Evolutionary conservation across 2,888 invertebrate genomes (phyloP).

Genomic region (Papilio demoleus): DNA sequence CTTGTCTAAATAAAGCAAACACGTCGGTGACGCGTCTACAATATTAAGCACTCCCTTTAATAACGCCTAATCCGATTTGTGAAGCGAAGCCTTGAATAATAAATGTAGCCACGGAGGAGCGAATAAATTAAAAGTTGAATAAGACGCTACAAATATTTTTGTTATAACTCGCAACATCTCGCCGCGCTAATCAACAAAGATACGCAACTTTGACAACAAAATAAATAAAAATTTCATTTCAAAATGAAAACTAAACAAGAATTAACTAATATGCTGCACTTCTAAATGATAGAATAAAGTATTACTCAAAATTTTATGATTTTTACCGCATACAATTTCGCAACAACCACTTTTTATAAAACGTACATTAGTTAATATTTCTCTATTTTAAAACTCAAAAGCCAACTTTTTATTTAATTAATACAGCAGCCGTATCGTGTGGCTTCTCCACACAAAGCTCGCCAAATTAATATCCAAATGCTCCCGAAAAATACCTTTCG

Average conservation of each 20-base stretch:
- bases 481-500: conserved; percentile 12
- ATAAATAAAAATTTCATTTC: background rate
- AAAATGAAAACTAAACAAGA: background rate
- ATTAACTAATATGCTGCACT: background rate
- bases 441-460: conserved; percentile 5
- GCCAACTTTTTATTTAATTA: background rate
- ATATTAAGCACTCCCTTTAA: conserved; percentile 31
- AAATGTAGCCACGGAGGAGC: conserved; percentile 13
- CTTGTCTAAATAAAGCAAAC: conserved; percentile 15
- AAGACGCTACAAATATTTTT: conserved; percentile 17
- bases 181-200: background rate
- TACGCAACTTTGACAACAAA: background rate
- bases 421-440: background rate
- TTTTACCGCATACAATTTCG: background rate
- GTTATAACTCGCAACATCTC: background rate
- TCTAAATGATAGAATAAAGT: too few relatives aligned
- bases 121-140: conserved; percentile 35
- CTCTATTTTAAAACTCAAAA: background rate
- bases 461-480: background rate
- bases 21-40: conserved; percentile 23
- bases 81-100: conserved; percentile 31
- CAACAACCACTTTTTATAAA: background rate
- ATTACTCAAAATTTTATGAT: background rate
- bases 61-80: conserved; percentile 31
- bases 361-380: background rate